These are phyloP conservation scores for Anomalospiza imberbis DNA, from an alignment of 2,797 vertebrate species.

Conservation along the genomic window DNA sequence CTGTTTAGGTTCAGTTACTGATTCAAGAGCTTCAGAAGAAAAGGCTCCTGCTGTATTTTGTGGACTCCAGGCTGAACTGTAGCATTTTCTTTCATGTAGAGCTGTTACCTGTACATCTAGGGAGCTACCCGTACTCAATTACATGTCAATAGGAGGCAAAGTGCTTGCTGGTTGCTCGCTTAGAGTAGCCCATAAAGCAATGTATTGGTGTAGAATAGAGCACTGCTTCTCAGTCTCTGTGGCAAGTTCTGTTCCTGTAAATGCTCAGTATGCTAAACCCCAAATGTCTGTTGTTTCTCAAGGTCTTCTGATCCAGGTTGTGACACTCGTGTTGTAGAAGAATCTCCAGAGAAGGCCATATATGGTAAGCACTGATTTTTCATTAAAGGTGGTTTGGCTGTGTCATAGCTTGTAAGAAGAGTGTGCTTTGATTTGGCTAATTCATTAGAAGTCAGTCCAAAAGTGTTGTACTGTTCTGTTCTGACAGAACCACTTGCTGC, in stretches of 20 bases:
- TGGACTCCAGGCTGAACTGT: background rate
- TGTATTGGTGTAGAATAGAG: background rate
- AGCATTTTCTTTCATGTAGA: background rate
- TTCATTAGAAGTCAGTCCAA: background rate
- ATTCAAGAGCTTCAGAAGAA: background rate
- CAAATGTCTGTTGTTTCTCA: background rate
- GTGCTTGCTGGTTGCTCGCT: background rate
- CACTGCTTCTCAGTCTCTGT: background rate
- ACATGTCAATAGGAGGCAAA: background rate
- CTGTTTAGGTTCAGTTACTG: background rate
- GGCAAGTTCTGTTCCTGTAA: background rate
- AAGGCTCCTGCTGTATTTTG: background rate
- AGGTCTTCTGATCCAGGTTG: conserved; percentile 81
- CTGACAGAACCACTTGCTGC: background rate
- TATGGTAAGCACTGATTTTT: conserved; percentile 71
- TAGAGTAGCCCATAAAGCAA: background rate
- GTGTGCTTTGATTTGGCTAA: background rate
- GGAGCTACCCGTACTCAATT: background rate
- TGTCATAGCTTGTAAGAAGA: accelerated
- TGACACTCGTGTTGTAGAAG: conserved; percentile 86
- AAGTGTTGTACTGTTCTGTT: background rate
- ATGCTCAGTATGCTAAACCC: background rate
- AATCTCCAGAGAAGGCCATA: conserved; percentile 88
- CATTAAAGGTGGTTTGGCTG: background rate
- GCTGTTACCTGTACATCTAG: background rate